Evolutionary conservation across 2,113 vertebrate species (phyloP).

Genomic region (Crocuta crocuta): DNA sequence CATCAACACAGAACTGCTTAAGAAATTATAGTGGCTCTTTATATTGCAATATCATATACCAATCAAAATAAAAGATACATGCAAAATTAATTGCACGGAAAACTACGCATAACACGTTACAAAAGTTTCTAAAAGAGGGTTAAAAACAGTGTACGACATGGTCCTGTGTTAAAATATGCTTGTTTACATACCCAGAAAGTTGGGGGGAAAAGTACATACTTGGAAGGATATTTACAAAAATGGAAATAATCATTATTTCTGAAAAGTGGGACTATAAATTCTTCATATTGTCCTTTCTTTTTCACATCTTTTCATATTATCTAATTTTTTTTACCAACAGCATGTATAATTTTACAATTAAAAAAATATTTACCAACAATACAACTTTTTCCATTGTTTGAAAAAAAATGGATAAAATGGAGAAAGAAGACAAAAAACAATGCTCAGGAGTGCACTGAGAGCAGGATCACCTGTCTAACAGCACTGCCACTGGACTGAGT

Average conservation of each 20-base stretch:
- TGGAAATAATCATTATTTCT: neutral
- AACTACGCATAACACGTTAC: neutral
- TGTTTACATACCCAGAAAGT: neutral
- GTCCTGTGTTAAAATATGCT: neutral
- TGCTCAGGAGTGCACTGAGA: neutral
- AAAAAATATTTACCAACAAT: conserved; percentile 31
- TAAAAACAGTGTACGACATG: conserved; percentile 9
- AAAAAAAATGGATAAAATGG: neutral
- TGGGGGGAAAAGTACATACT: neutral
- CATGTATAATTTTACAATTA: neutral
- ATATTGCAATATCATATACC: neutral
- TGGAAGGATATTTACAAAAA: conserved; percentile 31
- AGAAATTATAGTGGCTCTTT: neutral
- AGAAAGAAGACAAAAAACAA: neutral
- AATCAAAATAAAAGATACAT: neutral
- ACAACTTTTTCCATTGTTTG: neutral
- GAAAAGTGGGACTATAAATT: neutral
- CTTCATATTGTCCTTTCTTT: neutral
- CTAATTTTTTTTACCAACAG: neutral
- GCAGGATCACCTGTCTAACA: neutral
- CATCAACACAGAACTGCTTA: neutral
- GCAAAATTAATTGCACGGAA: neutral
- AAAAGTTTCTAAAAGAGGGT: neutral
- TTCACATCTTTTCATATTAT: neutral
- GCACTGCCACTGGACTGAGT: neutral